Base-by-base conservation (phyloP, 2,888 invertebrate genomes). In the Drosophila phalerata region DNA sequence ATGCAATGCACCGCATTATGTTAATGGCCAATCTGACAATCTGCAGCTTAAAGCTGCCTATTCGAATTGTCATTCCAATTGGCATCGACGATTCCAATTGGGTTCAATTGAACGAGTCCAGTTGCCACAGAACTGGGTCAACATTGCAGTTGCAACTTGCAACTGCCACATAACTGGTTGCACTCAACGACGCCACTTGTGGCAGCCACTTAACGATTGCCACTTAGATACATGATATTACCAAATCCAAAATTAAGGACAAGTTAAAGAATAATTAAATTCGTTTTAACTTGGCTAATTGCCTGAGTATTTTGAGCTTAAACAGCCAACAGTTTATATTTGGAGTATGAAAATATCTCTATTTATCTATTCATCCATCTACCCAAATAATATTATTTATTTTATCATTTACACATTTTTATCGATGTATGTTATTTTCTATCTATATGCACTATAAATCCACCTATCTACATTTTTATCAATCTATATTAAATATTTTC, bases 61-160 rank as follows among this genome's bases (percentile, higher is more conserved):
- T 53, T 69, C 28, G 64, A 32, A 69, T 53, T 69, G 52, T n/a
- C 47, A 71, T 72, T 30, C 30, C 32, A 76, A 61, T 61, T 60
- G 38, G 30, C 37, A 55, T 40, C 25, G 38, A 3, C 3, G 11
- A n/a, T 22, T 30, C 25, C 30, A 19, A 49, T 45, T 43, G 43
- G 43, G 52, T 6, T 3, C 10, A 75, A 61, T 61, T 52, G 32
- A 32, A 13, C 19, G 40, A 19, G 49, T 58, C 60, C 52, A 47
- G 53, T 47, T 62, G 62, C 47, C 11, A n/a, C 48, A 47, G 77
- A 74, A 74, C 77, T 77, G 58, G 77, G 74, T 71, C 77, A 60
- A 17, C 57, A 30, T 55, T 69, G 51, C 51, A 34, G 38, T 58
- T 43, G 58, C 53, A 58, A 48, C 49, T 58, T 43, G 58, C 53